Evolutionary conservation across 2,888 invertebrate genomes (phyloP), one percentile per base, ranked within the genome.

Genomic region (Tillus elongatus): DNA sequence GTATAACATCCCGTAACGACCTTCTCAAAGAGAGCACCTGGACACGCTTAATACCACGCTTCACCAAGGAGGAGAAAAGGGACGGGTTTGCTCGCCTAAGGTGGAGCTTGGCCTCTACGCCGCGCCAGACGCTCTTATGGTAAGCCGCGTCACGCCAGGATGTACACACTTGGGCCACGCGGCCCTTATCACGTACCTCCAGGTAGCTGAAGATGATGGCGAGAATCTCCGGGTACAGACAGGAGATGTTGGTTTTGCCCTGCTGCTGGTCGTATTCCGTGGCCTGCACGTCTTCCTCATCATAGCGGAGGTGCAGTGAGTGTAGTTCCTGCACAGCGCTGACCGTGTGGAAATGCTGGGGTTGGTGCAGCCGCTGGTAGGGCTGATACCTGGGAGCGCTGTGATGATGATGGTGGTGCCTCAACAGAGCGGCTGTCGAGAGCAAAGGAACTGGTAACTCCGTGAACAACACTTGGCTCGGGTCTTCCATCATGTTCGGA

Each of bases 111-210:
- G 93, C 92, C 61, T 91, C 90, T 16, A 91, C 90, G 35, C 90
- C 90, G 50, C 88, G 79, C 95, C 95, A 95, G 12, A 95, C 91
- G 27, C 85, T 85, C 52, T 89, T 83, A 53, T 87, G 82, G 66
- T 93, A 92, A 15, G 89, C 85, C 30, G 92, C 92, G 58, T 93
- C 92, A 41, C 90, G 71, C 92, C 93, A 95, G 40, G 84, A 71
- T 38, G 78, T 74, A 64, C 88, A 89, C 44, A 92, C 91, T 67
- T 90, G 90, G 2, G 92, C 89, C 12, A 85, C 92, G 29, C 87
- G 73, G 2, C 93, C 93, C 60, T 89, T 79, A 67, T 92, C 93
- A 50, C 82, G 72, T 29, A 91, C 87, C 36, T 88, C 83, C 60
- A 95, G 70, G 65, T 89, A 80, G 58, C 86, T 80, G 66, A 95